A percentile compares a stretch with the other conserved stretches of the same genome.
These are phyloP conservation scores for Phortica variegata DNA, from an alignment of 1,140 invertebrate genomes.

Conservation along the genomic window DNA sequence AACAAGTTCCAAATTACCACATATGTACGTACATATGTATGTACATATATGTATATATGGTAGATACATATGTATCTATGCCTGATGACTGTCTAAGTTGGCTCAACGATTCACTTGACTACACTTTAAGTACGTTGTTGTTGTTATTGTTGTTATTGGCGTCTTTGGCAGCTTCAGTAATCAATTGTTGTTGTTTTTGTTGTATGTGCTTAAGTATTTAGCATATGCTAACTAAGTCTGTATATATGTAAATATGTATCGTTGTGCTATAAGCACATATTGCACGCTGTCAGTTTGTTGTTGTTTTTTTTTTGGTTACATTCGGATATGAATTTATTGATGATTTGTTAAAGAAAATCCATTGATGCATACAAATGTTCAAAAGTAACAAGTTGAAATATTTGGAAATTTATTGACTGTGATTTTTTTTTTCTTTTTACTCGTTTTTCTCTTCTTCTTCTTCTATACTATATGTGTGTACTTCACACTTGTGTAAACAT, in stretches of 20 bases:
- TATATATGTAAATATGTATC: no score
- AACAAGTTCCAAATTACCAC: conserved; percentile 48
- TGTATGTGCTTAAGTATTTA: conserved; percentile 34
- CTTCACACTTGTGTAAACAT: no score
- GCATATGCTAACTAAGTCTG: conserved; percentile 8
- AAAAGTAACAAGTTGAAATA: conserved; percentile 1
- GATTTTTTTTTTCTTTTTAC: conserved; percentile 4
- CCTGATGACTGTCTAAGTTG: no score
- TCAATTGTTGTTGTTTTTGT: conserved; percentile 8
- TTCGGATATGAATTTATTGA: neutral
- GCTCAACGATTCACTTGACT: conserved; percentile 10
- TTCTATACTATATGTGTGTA: no score
- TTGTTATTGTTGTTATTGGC: conserved; percentile 11
- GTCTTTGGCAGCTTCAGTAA: no score
- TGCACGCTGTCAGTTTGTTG: no score
- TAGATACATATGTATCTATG: no score
- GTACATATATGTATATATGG: no score
- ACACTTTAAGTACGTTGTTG: neutral
- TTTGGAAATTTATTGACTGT: neutral
- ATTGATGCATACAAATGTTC: conserved; percentile 20
- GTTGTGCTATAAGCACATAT: no score
- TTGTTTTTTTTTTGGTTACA: no score
- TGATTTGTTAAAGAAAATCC: conserved; percentile 21
- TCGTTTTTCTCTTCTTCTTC: no score
- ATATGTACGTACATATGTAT: no score